phyloP scores from a whole-genome alignment of 2,888 invertebrate genomes.

The Epinotia bilunana region DNA sequence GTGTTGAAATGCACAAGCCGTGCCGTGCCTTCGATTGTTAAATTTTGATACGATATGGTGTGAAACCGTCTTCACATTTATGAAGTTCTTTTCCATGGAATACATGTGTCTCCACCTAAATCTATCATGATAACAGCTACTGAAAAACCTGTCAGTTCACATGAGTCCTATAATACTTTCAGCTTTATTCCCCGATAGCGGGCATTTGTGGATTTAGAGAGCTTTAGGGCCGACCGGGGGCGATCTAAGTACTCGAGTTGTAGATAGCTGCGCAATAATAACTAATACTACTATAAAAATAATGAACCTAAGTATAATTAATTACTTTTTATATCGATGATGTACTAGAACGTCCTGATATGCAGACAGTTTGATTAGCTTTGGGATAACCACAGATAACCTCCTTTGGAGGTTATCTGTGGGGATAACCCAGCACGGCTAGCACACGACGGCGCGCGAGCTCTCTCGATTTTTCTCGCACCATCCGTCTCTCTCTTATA shows the following conservation, averaged over 20 bases:
- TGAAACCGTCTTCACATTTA: constrained; percentile 7
- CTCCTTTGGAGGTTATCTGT: too few species aligned
- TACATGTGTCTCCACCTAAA: constrained; percentile 17
- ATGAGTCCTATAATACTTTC: constrained; percentile 37
- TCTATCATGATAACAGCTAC: constrained; percentile 33
- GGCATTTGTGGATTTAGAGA: constrained; percentile 57
- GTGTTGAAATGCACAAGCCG: too few species aligned
- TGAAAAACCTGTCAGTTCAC: constrained; percentile 44
- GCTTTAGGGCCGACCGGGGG: constrained; percentile 37
- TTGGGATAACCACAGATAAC: too few species aligned
- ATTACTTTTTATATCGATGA: background rate
- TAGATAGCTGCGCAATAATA: constrained; percentile 32
- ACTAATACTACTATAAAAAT: constrained; percentile 25
- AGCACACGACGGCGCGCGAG: too few species aligned
- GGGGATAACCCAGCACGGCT: too few species aligned
- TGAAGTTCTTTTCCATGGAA: background rate
- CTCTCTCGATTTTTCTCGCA: too few species aligned
- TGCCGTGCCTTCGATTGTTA: background rate
- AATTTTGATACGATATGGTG: background rate
- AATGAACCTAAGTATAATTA: background rate
- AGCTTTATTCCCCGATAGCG: constrained; percentile 57
- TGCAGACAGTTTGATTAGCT: too few species aligned
- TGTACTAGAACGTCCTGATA: background rate
- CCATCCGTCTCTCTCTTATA: too few species aligned
- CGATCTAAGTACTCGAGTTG: constrained; percentile 20